Evolutionary conservation across 2,888 invertebrate species (phyloP), one percentile per base, ranked within the genome.

Genomic region (Tetheella fluctuosa): DNA sequence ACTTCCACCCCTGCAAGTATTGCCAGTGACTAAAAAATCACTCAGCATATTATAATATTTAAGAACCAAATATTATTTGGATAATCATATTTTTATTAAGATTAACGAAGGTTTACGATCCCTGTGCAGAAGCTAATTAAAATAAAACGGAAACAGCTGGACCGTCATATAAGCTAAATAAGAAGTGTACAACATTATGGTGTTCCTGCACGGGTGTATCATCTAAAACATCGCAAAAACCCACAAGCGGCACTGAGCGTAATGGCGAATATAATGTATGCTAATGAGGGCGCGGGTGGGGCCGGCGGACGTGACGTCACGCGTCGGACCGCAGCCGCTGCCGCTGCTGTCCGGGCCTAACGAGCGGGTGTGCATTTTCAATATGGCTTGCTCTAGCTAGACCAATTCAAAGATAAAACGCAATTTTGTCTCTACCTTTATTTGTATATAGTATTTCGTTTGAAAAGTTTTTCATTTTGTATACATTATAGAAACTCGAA

Each of bases 211-310:
- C 76, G 77, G 76, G 80, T 77, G 77, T 86, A 84, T 84, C 79
- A 86, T 87, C 84, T 86, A 86, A 88, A 90, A 87, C 84, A 85
- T 79, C 71, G 81, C 81, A 86, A 85, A 86, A 86, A 85, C 80
- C 86, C 84, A 75, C 86, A 84, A 83, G 85, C 88, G 71, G 82
- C 79, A 81, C 77, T 82, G 83, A 81, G 83, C 85, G 88, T 90
- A 89, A 90, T 87, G 85, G 88, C 81, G 85, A 88, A 88, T 88
- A 90, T 93, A 92, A 93, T 92, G 86, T 92, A 92, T 92, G 93
- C 85, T 92, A 92, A 93, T 91, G 90, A 91, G 88, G 83, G 85
- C 81, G 81, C 84, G 80, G 84, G 83, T 79, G 79, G 84, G 82
- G 81, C 77, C 76, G 79, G 81, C 75, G 86, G 83, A 91, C 89